Percentiles rank a stretch among this genome's conserved stretches.
phyloP scores from a whole-genome alignment of 2,797 vertebrate genomes.

The Periophthalmus magnuspinnatus region DNA sequence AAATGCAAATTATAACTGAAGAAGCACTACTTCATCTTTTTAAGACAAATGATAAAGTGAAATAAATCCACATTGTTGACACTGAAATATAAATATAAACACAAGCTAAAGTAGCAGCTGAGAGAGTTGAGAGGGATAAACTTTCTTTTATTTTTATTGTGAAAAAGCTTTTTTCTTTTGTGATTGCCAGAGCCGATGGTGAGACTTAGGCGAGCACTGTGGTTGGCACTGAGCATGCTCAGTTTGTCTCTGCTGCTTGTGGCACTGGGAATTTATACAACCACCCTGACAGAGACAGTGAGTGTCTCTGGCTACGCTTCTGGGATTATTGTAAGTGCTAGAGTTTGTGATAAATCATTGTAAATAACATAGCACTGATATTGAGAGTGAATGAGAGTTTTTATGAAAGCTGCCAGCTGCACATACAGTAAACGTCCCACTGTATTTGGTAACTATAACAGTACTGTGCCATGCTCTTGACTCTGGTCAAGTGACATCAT shows the following conservation, averaged over 20 bases:
- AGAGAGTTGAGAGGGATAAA: neutral
- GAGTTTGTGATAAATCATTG: slow-evolving; percentile 2
- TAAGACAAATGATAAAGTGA: neutral
- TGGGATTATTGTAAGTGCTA: slow-evolving; percentile 68
- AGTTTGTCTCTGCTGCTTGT: slow-evolving; percentile 70
- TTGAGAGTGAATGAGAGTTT: no score
- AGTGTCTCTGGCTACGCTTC: slow-evolving; percentile 68
- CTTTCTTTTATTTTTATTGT: neutral
- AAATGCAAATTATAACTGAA: neutral
- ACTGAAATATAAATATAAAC: slow-evolving; percentile 7
- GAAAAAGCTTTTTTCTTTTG: slow-evolving; percentile 11
- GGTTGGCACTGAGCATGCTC: slow-evolving; percentile 70
- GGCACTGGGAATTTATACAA: slow-evolving; percentile 67
- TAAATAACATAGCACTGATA: neutral
- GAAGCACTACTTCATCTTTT: neutral
- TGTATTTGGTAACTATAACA: neutral
- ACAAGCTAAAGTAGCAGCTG: neutral
- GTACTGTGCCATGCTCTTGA: no score
- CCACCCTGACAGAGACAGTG: slow-evolving; percentile 70
- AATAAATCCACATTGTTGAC: slow-evolving; percentile 7
- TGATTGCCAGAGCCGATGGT: slow-evolving; percentile 46
- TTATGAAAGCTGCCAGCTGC: no score
- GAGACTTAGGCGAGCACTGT: slow-evolving; percentile 51
- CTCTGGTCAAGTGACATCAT: no score
- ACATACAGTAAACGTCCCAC: no score